Conservation (phyloP, 1,140 invertebrate species). For the Prorops nasuta region DNA sequence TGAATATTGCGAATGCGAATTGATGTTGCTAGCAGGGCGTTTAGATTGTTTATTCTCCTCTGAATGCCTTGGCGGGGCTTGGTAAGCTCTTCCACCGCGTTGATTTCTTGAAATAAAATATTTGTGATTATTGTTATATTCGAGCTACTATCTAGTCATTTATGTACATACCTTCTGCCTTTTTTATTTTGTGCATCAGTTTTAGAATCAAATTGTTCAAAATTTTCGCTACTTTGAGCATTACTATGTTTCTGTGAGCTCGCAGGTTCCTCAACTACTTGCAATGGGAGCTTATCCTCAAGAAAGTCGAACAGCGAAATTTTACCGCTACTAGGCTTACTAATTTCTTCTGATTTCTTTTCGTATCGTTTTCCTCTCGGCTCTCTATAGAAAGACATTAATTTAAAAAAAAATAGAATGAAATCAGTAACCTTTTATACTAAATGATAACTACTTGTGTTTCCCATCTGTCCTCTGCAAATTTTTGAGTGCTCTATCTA, state of each 20-base stretch:
- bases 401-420: background rate
- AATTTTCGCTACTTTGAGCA: constrained; percentile 33
- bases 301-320: constrained; percentile 86
- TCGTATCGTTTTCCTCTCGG: constrained; percentile 49
- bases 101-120: constrained; percentile 25
- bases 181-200: constrained; percentile 30
- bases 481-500: constrained; percentile 69
- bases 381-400: no score
- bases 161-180: constrained; percentile 37
- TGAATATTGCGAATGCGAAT: constrained; percentile 21
- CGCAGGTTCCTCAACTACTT: constrained; percentile 41
- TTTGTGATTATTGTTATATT: no score
- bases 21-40: constrained; percentile 22
- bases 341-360: constrained; percentile 61
- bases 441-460: constrained; percentile 7
- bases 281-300: constrained; percentile 75
- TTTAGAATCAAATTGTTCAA: constrained; percentile 35
- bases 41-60: constrained; percentile 39
- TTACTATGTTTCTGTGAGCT: constrained; percentile 25
- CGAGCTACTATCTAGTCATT: background rate
- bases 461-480: constrained; percentile 61
- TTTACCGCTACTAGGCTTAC: constrained; percentile 76
- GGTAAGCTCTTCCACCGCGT: constrained; percentile 36
- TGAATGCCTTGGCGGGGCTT: constrained; percentile 38
- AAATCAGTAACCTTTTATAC: constrained; percentile 12